Base-by-base conservation (phyloP, 2,888 invertebrate genomes). In the Noctua comes region DNA sequence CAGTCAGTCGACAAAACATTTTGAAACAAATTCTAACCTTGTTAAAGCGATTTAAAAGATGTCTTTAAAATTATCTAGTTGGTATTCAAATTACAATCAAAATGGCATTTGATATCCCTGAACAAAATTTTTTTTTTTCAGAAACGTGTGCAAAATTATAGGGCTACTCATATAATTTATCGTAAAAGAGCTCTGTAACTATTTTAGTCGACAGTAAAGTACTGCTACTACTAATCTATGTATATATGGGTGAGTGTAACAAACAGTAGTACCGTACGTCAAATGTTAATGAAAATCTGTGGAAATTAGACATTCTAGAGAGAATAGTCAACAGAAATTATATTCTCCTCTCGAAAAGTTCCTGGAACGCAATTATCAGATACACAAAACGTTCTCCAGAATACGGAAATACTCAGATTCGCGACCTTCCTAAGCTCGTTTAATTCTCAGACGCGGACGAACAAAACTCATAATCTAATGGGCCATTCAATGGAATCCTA, bases 391-490 rank as follows among this genome's bases (percentile, higher is more conserved):
- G 7, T 24, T 54, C 57, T 46, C n/a, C n/a, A 78, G 18, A 48
- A 68, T n/a, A 59, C 64, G 68, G 46, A 76, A 80, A 68, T 36
- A 24, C 43, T 46, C 7, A n/a, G 36, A 62, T 73, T 66, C 18
- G n/a, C 8, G 40, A 65, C 27, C 68, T 57, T 59, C 66, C 51
- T 80, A 64, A 75, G 62, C 75, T 71, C 62, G 16, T 78, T 72
- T 72, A 69, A 80, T 86, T 86, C 21, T 24, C 31, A 68, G 64
- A 73, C 80, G 71, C 36, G 27, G 68, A 76, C 6, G 2, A 71
- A 69, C 36, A 66, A 71, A 74, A 68, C 76, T 71, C 64, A 51
- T 71, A 75, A 68, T 71, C 27, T 74, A 51, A 48, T 46, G 68
- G 54, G 54, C 31, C 16, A 66, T 73, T 85, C 24, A 69, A 59